A percentile compares a stretch with the other conserved stretches of the same genome.
Evolutionary conservation across 2,888 invertebrate species (phyloP).

Genomic region (Tetragonisca angustula): DNA sequence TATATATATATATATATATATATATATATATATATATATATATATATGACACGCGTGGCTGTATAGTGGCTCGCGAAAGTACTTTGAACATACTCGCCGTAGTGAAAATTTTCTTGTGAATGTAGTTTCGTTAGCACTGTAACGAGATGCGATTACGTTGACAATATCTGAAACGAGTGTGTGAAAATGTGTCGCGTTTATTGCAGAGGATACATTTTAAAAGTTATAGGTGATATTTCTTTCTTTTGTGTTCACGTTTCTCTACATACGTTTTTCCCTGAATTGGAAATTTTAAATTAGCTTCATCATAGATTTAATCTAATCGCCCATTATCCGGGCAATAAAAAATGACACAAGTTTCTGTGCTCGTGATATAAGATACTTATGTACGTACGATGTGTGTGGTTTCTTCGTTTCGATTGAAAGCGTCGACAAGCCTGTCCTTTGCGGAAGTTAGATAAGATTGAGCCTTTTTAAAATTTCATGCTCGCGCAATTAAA

Average conservation of each 20-base stretch:
- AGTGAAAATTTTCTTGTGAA: not conserved
- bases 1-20: no score
- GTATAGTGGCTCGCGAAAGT: not conserved
- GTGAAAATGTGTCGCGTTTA: not conserved
- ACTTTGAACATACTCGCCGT: not conserved
- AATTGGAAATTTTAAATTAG: not conserved
- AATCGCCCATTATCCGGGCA: slow-evolving; percentile 22
- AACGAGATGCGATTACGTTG: not conserved
- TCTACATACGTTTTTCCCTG: not conserved
- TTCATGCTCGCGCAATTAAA: slow-evolving; percentile 11
- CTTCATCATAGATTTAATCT: not conserved
- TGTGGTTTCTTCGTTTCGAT: slow-evolving; percentile 1
- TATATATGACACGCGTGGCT: not conserved
- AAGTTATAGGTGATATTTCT: not conserved
- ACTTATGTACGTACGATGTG: slow-evolving; percentile 22
- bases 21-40: not conserved
- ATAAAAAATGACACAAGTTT: slow-evolving; percentile 21
- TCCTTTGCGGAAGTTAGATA: slow-evolving; percentile 46
- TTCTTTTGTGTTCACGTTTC: not conserved
- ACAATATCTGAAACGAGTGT: not conserved
- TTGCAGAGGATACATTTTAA: not conserved
- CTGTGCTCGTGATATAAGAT: slow-evolving; percentile 29
- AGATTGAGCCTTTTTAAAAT: slow-evolving; percentile 36
- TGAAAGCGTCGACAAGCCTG: slow-evolving; percentile 11
- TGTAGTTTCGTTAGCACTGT: not conserved